Evolutionary conservation across 2,888 invertebrate genomes (phyloP).

Genomic region (Chironomus tentans): DNA sequence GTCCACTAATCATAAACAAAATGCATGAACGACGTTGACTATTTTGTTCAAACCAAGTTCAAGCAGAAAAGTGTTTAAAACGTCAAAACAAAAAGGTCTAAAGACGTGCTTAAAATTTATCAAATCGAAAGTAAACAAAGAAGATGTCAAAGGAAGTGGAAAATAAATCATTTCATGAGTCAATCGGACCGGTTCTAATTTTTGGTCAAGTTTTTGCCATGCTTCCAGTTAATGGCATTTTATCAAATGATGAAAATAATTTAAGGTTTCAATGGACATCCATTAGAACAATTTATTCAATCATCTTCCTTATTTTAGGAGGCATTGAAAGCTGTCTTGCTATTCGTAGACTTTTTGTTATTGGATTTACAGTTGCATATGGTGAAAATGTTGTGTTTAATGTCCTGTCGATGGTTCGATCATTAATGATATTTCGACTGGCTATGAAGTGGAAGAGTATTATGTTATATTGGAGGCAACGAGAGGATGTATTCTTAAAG

Average conservation of each 20-base stretch:
- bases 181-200: background rate
- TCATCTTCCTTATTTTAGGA: background rate
- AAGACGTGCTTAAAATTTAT: too few relatives aligned
- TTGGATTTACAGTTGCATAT: background rate
- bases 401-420: background rate
- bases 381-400: constrained; percentile 1
- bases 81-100: too few relatives aligned
- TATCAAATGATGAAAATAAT: background rate
- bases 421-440: constrained; percentile 11
- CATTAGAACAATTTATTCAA: background rate
- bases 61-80: too few relatives aligned
- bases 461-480: background rate
- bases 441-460: constrained; percentile 12
- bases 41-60: too few relatives aligned
- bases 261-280: background rate
- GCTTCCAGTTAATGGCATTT: background rate
- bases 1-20: too few relatives aligned
- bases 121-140: too few relatives aligned
- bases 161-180: background rate
- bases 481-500: constrained; percentile 2
- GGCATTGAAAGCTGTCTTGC: background rate
- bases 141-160: background rate
- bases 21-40: too few relatives aligned
- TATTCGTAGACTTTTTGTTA: background rate
- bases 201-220: background rate